Evolutionary conservation across 2,797 vertebrate species (phyloP), one percentile per base, ranked within the genome.

Genomic region (Anisognathus igniventris): DNA sequence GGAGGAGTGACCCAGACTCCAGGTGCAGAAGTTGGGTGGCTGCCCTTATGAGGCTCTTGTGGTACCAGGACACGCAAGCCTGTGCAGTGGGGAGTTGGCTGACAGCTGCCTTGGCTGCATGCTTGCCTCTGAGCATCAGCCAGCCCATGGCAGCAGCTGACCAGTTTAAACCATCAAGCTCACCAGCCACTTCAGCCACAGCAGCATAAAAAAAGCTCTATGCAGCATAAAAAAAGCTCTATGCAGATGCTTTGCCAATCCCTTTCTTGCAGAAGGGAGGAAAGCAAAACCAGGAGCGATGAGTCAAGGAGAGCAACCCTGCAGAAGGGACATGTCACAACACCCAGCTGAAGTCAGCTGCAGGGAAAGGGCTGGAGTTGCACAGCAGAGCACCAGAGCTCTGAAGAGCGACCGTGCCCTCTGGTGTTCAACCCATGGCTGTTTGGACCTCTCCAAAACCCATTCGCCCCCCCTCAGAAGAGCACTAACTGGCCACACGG

Each of bases 391-490:
- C 24, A 65, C 31, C 14, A 53, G 37, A 85, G 51, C 33, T 27
- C 45, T 0, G 0, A 92, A 62, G 95, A 89, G 57, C 37, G 2
- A 92, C 76, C 44, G 0, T 94, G 86, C 96, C 96, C 95, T 90
- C 96, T 97, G 92, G 77, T 87, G 95, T 97, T 96, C 94, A 92
- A 85, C 44, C 19, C 58, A 48, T 0, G 2, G 56, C 23, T 56
- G 39, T 61, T 10, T 39, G 83, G 57, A 67, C 64, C 28, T 61
- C 61, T 44, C 66, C 42, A 87, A 86, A 79, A 13, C 17, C 27
- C 45, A 77, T 45, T 31, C 0, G 0, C 57, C 31, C 37, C 20
- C 30, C 10, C 31, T 40, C 28, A 20, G 50, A 21, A 31, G 35
- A 76, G 53, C 45, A 20, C 33, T 15, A 37, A 39, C 30, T 9